These are phyloP conservation scores for Mimas tiliae DNA, from an alignment of 2,888 invertebrate genomes.

Conservation along the genomic window DNA sequence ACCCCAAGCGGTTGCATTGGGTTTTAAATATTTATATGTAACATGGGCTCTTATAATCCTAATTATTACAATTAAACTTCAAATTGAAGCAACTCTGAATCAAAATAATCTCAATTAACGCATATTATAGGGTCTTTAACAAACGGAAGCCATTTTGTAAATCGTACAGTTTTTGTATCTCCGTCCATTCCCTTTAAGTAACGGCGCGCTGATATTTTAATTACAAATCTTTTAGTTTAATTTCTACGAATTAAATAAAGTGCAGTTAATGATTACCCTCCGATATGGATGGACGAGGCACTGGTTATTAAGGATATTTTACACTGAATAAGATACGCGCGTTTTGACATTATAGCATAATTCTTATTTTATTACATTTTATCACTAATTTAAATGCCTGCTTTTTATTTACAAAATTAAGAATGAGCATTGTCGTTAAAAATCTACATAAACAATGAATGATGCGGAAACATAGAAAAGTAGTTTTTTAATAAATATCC, in stretches of 20 bases:
- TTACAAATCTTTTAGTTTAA: slow-evolving; percentile 26
- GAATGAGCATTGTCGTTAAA: no score
- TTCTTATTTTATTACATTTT: no score
- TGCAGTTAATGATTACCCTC: slow-evolving; percentile 25
- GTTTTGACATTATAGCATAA: neutral
- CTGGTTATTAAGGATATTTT: neutral
- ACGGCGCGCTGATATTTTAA: slow-evolving; percentile 27
- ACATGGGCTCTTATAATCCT: no score
- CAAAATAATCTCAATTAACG: slow-evolving; percentile 5
- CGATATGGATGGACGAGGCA: slow-evolving; percentile 27
- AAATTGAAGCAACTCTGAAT: neutral
- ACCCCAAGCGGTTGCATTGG: no score
- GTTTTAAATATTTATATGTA: no score
- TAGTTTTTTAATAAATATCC: no score
- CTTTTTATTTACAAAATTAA: no score
- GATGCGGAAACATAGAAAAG: no score
- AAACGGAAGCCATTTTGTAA: slow-evolving; percentile 11
- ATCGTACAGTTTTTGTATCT: slow-evolving; percentile 11
- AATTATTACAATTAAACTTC: neutral
- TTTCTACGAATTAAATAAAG: slow-evolving; percentile 26
- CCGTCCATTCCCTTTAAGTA: slow-evolving; percentile 19
- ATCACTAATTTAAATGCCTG: no score
- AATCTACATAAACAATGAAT: no score
- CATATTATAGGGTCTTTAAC: neutral
- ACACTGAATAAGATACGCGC: neutral